Evolutionary conservation across 2,888 invertebrate genomes (phyloP), one percentile per base, ranked within the genome.

Genomic region (Ceriagrion tenellum): DNA sequence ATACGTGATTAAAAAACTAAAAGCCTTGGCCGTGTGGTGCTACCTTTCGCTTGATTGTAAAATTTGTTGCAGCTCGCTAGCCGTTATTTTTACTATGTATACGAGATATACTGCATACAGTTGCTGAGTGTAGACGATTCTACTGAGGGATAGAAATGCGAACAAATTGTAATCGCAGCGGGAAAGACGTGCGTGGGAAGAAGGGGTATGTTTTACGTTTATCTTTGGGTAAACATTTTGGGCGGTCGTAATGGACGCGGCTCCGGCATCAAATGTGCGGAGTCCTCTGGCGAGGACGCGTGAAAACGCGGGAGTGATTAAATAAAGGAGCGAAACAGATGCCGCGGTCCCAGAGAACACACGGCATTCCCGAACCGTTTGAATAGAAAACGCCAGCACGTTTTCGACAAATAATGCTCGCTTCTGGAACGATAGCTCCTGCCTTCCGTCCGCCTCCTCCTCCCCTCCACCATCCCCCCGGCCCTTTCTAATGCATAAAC

Each of bases 331-430:
- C 81, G 81, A 35, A 81, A n/a, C 81, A 81, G 30, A 81, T 81
- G 81, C 81, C 4, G 81, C 81, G 81, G 35, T 59, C 47, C 47
- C 47, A 4, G 47, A 47, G 59, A 59, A 59, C n/a, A 69, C n/a
- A 69, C n/a, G n/a, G n/a, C n/a, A 18, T n/a, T 69, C n/a, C 69
- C 59, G 12, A 69, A n/a, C 81, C 30, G 35, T 81, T 81, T 35
- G 81, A 81, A 35, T 35, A 18, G 81, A 81, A 81, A 81, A 81
- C 69, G 26, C 26, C 69, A 20, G 69, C 81, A 13, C 30, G 81
- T 35, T 23, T 35, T 81, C 81, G 81, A 81, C 81, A 81, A 81
- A 81, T 81, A 35, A 81, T n/a, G 81, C 81, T 35, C 81, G 81
- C 81, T 81, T 81, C 81, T n/a, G 59, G 18, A 30, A 35, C 81